These are phyloP conservation scores for Mesocentrotus franciscanus DNA, from an alignment of 53 echinoderm and acorn worm genomes.

Conservation along the genomic window DNA sequence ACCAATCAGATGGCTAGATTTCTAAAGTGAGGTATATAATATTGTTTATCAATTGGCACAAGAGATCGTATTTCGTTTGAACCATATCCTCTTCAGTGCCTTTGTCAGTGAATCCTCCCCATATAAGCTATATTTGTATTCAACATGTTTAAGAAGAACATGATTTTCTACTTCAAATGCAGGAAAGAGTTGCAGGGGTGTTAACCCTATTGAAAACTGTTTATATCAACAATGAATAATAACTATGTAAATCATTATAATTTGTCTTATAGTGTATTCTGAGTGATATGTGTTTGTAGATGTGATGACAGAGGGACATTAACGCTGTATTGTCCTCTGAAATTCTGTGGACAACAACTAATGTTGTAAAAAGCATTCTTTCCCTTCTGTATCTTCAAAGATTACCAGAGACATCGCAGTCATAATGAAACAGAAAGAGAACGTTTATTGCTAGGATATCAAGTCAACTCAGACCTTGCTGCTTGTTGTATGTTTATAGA, in stretches of 20 bases:
- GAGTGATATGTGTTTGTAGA: not conserved
- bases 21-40: too few species aligned
- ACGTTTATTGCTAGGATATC: constrained; percentile 85
- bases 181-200: too few species aligned
- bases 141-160: too few species aligned
- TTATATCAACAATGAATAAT: not conserved
- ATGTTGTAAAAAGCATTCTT: not conserved
- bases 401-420: constrained; percentile 77
- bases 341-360: not conserved
- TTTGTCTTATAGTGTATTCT: too few species aligned
- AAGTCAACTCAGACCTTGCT: constrained; percentile 87
- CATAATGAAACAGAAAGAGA: constrained; percentile 89
- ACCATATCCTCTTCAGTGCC: not conserved
- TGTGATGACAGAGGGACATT: not conserved
- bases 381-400: constrained; percentile 39
- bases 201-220: not conserved
- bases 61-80: too few species aligned
- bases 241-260: too few species aligned
- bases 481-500: constrained; percentile 1
- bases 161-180: too few species aligned
- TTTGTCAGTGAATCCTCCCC: not conserved
- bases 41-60: not conserved
- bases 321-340: not conserved
- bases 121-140: too few species aligned
- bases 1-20: too few species aligned